Evolutionary conservation across 1,140 invertebrate genomes (phyloP).

Genomic region (Drosophila grimshawi): DNA sequence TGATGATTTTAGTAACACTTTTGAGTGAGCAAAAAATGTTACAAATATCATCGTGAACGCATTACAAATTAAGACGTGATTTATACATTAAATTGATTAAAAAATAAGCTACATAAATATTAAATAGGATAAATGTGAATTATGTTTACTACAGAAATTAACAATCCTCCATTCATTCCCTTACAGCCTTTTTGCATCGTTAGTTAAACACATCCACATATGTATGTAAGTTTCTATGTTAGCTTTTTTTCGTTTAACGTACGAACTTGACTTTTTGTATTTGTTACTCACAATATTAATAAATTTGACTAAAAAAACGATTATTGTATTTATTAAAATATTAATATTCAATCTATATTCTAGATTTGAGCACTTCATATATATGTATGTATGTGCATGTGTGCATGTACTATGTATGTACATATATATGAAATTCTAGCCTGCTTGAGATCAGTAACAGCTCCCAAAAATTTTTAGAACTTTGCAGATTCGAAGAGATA

Average conservation of each 20-base stretch:
- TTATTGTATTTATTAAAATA: slow-evolving; percentile 2
- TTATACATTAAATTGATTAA: slow-evolving; percentile 12
- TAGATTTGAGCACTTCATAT: not conserved
- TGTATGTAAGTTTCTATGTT: not conserved
- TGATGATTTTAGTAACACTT: slow-evolving; percentile 59
- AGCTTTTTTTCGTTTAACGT: not conserved
- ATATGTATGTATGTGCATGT: not conserved
- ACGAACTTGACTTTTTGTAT: not conserved
- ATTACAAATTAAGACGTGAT: slow-evolving; percentile 13
- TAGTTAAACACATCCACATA: slow-evolving; percentile 7
- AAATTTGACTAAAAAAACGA: not conserved
- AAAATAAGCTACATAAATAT: not conserved
- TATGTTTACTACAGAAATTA: slow-evolving; percentile 16
- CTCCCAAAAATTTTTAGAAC: too few species aligned
- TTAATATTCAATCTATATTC: not conserved
- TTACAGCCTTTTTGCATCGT: slow-evolving; percentile 28
- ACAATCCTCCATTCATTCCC: slow-evolving; percentile 12
- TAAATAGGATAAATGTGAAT: slow-evolving; percentile 8
- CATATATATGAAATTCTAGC: too few species aligned
- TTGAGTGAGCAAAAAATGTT: slow-evolving; percentile 76
- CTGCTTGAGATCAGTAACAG: too few species aligned
- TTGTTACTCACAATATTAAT: slow-evolving; percentile 13
- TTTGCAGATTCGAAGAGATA: too few species aligned
- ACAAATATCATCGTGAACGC: slow-evolving; percentile 31
- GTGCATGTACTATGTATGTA: too few species aligned